These are phyloP conservation scores for Pogonomyrmex barbatus DNA, from an alignment of 1,140 invertebrate genomes.

Conservation along the genomic window DNA sequence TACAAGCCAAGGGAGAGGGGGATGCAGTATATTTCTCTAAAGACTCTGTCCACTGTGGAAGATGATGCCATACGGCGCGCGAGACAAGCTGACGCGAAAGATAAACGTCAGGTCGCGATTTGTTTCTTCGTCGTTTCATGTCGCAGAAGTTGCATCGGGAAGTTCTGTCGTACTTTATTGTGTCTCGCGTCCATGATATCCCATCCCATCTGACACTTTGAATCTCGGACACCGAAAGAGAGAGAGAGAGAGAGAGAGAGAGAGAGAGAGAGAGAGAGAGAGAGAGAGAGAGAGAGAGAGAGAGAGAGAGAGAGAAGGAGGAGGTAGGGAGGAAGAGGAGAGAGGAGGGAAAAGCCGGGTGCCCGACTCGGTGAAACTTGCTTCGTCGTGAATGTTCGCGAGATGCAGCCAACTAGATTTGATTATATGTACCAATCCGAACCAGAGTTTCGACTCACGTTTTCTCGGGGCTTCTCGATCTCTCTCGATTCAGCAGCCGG, in stretches of 20 bases:
- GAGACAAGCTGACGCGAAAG: conserved; percentile 50
- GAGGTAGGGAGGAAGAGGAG: neutral
- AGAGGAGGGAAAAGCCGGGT: neutral
- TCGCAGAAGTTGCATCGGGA: neutral
- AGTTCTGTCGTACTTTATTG: conserved; percentile 48
- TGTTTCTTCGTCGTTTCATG: conserved; percentile 38
- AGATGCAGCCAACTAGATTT: conserved; percentile 43
- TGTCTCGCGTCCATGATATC: conserved; percentile 41
- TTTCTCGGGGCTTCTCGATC: conserved; percentile 44
- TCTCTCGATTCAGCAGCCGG: conserved; percentile 10
- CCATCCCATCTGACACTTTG: conserved; percentile 44
- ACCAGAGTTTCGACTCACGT: conserved; percentile 32
- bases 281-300: neutral
- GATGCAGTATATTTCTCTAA: conserved; percentile 27
- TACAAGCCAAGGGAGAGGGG: neutral
- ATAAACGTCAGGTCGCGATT: conserved; percentile 56
- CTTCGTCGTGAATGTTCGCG: conserved; percentile 21
- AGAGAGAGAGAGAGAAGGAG: neutral
- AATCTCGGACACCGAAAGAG: conserved; percentile 17
- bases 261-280: neutral
- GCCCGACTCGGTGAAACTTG: conserved; percentile 18
- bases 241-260: neutral
- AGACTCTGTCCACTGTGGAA: conserved; percentile 28
- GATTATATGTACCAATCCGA: conserved; percentile 30
- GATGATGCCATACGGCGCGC: conserved; percentile 39